These are phyloP conservation scores for Parelbella ahira DNA, from an alignment of 2,888 invertebrate species.

Conservation along the genomic window DNA sequence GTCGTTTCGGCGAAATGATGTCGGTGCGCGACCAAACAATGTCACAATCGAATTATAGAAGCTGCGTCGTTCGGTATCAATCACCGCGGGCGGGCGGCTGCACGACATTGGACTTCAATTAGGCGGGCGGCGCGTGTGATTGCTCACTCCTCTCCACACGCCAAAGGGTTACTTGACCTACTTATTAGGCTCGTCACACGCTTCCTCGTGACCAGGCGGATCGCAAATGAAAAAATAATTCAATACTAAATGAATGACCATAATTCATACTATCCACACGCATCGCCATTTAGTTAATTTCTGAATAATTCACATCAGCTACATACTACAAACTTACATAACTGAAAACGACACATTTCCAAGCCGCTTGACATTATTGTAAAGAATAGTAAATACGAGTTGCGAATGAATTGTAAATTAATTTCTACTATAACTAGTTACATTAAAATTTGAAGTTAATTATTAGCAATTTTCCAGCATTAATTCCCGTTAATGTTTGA, in stretches of 20 bases:
- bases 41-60: constrained; percentile 70
- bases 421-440: no score
- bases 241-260: no score
- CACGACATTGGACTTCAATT: constrained; percentile 80
- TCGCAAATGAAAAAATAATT: constrained; percentile 54
- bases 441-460: no score
- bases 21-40: constrained; percentile 63
- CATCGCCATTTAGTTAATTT: constrained; percentile 1
- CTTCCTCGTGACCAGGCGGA: constrained; percentile 53
- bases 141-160: constrained; percentile 63
- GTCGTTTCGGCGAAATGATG: constrained; percentile 49
- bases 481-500: constrained; percentile 11
- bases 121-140: constrained; percentile 74
- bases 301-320: no score
- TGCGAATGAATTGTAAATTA: constrained; percentile 18
- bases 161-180: constrained; percentile 78
- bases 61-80: constrained; percentile 68
- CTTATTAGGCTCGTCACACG: constrained; percentile 60
- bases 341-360: no score
- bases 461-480: constrained; percentile 21
- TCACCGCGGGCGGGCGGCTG: constrained; percentile 75
- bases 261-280: no score
- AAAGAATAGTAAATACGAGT: constrained; percentile 8
- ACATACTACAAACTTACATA: no score
- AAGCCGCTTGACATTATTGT: constrained; percentile 13